phyloP scores from a whole-genome alignment of 2,113 vertebrate genomes.

The Tragelaphus scriptus region DNA sequence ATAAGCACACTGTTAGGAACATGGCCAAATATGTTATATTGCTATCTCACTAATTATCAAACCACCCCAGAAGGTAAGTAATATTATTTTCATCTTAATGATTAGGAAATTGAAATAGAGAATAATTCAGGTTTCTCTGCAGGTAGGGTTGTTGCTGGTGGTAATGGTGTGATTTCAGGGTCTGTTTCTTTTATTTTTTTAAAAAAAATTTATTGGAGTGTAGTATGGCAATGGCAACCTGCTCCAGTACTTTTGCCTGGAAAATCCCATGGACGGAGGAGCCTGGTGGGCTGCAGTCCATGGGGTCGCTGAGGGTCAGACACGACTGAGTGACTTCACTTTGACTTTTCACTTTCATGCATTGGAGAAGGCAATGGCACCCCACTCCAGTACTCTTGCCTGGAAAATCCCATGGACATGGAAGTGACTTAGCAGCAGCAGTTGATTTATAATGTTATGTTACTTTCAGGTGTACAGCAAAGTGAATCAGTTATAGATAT shows the following conservation, averaged over 20 bases:
- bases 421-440: too few species aligned
- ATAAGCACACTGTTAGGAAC: not conserved
- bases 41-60: not conserved
- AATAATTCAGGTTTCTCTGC: not conserved
- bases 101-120: not conserved
- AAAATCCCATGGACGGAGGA: too few species aligned
- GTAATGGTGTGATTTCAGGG: not conserved
- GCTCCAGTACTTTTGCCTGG: too few species aligned
- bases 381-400: too few species aligned
- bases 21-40: not conserved
- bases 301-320: too few species aligned
- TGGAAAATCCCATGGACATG: too few species aligned
- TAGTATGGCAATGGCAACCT: not conserved
- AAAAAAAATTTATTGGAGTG: not conserved
- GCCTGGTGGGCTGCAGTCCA: too few species aligned
- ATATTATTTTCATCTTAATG: not conserved
- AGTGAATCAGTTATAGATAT: not conserved
- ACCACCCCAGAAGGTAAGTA: not conserved
- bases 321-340: too few species aligned
- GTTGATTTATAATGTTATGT: not conserved
- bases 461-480: not conserved
- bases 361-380: too few species aligned
- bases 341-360: too few species aligned
- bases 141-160: not conserved
- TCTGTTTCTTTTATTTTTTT: not conserved